Evolutionary conservation across 2,113 vertebrate genomes (phyloP), one percentile per base, ranked within the genome.

Genomic region (Talpa occidentalis): DNA sequence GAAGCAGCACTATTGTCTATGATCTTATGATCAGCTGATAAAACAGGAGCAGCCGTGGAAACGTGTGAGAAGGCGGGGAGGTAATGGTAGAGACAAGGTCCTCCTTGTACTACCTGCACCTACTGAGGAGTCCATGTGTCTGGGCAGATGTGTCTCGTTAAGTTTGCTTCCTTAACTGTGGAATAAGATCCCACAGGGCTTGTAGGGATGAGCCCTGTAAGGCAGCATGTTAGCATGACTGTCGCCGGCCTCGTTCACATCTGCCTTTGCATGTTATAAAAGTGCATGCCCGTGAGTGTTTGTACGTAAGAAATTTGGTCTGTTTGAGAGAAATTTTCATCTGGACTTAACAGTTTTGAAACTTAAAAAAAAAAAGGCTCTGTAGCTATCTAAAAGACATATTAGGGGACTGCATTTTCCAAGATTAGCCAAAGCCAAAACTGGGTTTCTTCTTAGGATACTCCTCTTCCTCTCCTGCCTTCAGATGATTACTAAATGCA

Each of bases 291-390:
- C 24, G 5, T 42, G 37, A 70, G 26, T 78, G 40, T 69, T 32
- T 21, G 78, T 49, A 14, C 44, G 81, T 87, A 76, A 90, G 54
- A 72, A 77, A 17, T 79, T n/a, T 5, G 54, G 28, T 30, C 12
- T 67, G 32, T 82, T 88, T 85, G 22, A 81, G 78, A 79, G 52
- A 64, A 64, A 16, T 70, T 94, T 88, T 95, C 67, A 52, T 72
- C 54, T 78, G 32, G 49, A 66, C 21, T 82, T 67, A 66, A 80
- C 26, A 76, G 5, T 79, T 93, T 83, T 72, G 70, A 73, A 91
- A 47, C 30, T 67, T 77, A 5, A 69, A 11, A 12, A 49, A 49
- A 49, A 49, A 49, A 54, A 52, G 26, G 66, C 26, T 80, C 17
- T 21, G 49, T 10, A 86, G 60, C 10, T 69, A 5, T 56, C 2